Evolutionary conservation across 2,113 vertebrate genomes (phyloP).

Genomic region (Petroica traversi): DNA sequence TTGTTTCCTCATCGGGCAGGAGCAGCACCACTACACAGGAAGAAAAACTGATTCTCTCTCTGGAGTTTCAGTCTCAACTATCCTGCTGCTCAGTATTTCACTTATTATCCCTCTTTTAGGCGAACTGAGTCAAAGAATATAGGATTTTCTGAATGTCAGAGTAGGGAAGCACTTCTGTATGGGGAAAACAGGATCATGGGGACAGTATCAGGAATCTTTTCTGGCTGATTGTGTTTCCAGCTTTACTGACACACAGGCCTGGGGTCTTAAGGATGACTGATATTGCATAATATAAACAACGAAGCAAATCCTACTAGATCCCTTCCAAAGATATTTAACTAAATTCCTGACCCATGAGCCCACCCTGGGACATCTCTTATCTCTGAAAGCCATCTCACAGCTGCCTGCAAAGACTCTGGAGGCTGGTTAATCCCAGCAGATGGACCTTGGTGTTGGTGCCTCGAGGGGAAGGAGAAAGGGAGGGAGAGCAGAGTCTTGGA

Average conservation of each 20-base stretch:
- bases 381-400: constrained; percentile 43
- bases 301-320: constrained; percentile 28
- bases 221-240: neutral
- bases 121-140: neutral
- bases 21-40: neutral
- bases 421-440: constrained; percentile 23
- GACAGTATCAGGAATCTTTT: neutral
- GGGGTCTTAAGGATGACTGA: neutral
- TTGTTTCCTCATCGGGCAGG: neutral
- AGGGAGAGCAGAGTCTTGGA: neutral
- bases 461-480: neutral
- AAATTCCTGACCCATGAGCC: constrained; percentile 46
- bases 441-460: neutral
- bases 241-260: neutral
- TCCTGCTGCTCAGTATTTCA: neutral
- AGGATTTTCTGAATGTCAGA: neutral
- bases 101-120: neutral
- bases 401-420: constrained; percentile 21
- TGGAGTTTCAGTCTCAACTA: neutral
- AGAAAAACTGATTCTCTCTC: neutral
- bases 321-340: constrained; percentile 40
- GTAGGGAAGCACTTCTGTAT: neutral
- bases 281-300: neutral
- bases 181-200: neutral
- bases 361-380: constrained; percentile 5